Evolutionary conservation across 2,797 vertebrate genomes (phyloP).

Genomic region (Takifugu rubripes): DNA sequence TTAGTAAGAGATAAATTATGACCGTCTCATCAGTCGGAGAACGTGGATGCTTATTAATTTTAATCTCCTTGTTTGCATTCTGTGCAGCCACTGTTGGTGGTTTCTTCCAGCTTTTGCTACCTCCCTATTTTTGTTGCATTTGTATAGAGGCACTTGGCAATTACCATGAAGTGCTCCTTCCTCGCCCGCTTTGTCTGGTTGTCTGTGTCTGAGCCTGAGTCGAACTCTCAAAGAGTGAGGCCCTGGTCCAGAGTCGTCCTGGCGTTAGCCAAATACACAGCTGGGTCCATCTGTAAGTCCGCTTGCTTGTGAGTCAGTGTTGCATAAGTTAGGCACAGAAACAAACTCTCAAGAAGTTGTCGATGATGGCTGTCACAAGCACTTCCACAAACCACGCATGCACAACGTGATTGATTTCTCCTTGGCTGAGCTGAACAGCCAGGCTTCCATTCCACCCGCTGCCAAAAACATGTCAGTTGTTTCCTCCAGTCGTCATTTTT

Average conservation of each 20-base stretch:
- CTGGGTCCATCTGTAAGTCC: slow-evolving; percentile 17
- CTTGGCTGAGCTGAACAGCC: slow-evolving; percentile 45
- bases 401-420: slow-evolving; percentile 33
- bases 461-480: slow-evolving; percentile 51
- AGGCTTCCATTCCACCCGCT: slow-evolving; percentile 35
- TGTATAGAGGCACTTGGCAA: no score
- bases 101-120: no score
- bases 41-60: no score
- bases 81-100: no score
- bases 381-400: slow-evolving; percentile 21
- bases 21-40: no score
- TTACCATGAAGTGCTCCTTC: background rate
- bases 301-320: slow-evolving; percentile 12
- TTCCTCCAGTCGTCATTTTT: slow-evolving; percentile 41
- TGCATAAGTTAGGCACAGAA: slow-evolving; percentile 16
- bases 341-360: slow-evolving; percentile 27
- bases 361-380: slow-evolving; percentile 4
- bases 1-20: no score
- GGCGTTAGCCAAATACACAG: slow-evolving; percentile 42
- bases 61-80: no score
- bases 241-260: slow-evolving; percentile 15
- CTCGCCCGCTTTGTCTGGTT: slow-evolving; percentile 4
- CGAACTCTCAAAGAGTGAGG: slow-evolving; percentile 16
- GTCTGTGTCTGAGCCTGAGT: slow-evolving; percentile 10
- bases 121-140: no score